Evolutionary conservation across 2,888 invertebrate genomes (phyloP), one percentile per base, ranked within the genome.

Genomic region (Eupithecia insigniata): DNA sequence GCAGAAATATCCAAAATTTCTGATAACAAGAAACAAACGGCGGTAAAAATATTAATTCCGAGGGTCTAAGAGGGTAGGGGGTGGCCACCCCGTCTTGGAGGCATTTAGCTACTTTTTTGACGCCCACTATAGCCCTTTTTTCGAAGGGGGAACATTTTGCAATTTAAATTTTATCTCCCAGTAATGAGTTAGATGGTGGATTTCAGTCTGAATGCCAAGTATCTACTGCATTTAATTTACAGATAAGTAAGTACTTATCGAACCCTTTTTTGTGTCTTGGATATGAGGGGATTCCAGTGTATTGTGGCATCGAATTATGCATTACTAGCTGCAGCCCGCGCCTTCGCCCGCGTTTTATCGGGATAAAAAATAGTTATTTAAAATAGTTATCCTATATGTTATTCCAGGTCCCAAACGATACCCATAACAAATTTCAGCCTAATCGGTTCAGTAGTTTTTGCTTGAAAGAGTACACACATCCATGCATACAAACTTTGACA

Each of bases 101-200:
- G 77, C 78, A 75, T 79, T 78, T 77, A 75, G 78, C 83, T 87
- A 89, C 89, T 90, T 92, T 92, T 92, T 92, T 90, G 83, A 88
- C 91, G 84, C 91, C 92, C 91, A 88, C 90, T 89, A 88, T 82
- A 55, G 55, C 86, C 87, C 88, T 90, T 92, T 92, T 93, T 92
- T 92, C 85, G 80, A 85, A 86, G 87, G 90, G 91, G 43, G 89
- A 85, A 76, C 79, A 82, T 83, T 92, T 92, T 89, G 92, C 91
- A 92, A 92, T 92, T 92, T 92, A 92, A 92, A 93, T 92, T 92
- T 92, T 91, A 92, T 92, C 92, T 92, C 83, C 80, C 75, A 84
- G 84, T 89, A 91, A 92, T 91, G 91, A 92, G 87, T 84, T 85
- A 85, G 85, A 86, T 84, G 83, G 80, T 78, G 75, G 72, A 74